Base-by-base conservation (phyloP, 2,888 invertebrate species). In the Phaonia tiefii region DNA sequence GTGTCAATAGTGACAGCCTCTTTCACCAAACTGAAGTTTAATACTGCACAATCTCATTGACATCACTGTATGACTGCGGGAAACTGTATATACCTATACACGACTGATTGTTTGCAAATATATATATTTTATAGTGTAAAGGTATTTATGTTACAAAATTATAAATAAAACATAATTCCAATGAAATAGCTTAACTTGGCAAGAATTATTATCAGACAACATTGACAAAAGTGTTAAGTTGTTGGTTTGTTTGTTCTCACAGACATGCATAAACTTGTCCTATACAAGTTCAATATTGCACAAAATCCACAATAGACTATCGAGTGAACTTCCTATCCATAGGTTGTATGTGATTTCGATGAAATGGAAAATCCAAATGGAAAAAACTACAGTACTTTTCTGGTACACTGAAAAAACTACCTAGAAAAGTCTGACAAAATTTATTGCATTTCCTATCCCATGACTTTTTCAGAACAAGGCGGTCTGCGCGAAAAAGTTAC, bases 161-260 rank as follows among this genome's bases (percentile, higher is more conserved):
- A 49, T 70, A 74, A 42, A 74, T 74, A 39, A 66, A 72, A 56
- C 58, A 75, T 79, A 81, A 80, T 85, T 84, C 83, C 75, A 70
- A 49, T 49, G 83, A 85, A 86, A 84, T 76, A 69, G 80, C 83
- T 83, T 63, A 81, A 82, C 73, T 77, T 83, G 80, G 54, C 79
- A 81, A 72, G 80, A 81, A 82, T 82, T 76, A 67, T 65, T 67
- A 22, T 73, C 46, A 74, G 76, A 60, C 82, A 82, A 60, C 80
- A 83, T 69, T 84, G 81, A 83, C 79, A 83, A 73, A 81, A 83
- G 79, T 71, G 78, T 76, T 82, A 80, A 54, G n/a, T n/a, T n/a
- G n/a, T n/a, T n/a, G n/a, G n/a, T n/a, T n/a, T n/a, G n/a, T n/a
- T 75, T 58, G 51, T 22, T 56, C 56, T 10, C 1, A 71, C 56